Evolutionary conservation across 2,113 vertebrate genomes (phyloP).

Genomic region (Odobenus rosmarus): DNA sequence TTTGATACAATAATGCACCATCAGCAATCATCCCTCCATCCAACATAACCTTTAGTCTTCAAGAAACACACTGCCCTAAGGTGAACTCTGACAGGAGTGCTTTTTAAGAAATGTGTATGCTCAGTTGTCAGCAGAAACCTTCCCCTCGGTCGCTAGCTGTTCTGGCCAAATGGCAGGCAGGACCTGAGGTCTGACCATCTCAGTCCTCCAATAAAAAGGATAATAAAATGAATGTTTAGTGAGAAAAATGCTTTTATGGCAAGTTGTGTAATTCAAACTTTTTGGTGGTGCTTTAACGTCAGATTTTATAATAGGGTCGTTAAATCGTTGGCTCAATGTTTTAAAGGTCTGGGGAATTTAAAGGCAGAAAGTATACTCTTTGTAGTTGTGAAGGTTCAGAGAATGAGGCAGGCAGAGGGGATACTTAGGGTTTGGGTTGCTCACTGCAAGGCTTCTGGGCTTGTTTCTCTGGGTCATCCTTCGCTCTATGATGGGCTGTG

Average conservation of each 20-base stretch:
- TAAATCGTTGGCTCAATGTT: conserved; percentile 78
- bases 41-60: conserved; percentile 12
- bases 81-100: background rate
- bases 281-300: conserved; percentile 83
- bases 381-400: conserved; percentile 51
- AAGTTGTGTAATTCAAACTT: conserved; percentile 83
- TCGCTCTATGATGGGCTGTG: background rate
- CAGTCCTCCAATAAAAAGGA: conserved; percentile 77
- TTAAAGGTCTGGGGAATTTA: conserved; percentile 83
- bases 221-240: conserved; percentile 81
- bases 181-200: conserved; percentile 71
- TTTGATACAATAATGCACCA: background rate
- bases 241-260: conserved; percentile 84
- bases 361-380: conserved; percentile 71
- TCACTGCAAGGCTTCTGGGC: conserved; percentile 22
- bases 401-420: background rate
- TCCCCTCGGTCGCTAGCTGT: background rate
- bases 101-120: background rate
- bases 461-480: background rate
- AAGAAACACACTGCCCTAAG: background rate
- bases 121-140: conserved; percentile 28
- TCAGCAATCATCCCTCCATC: background rate
- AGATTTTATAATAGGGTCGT: conserved; percentile 79
- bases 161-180: conserved; percentile 59
- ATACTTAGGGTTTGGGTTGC: background rate